Base-by-base conservation (phyloP, 2,797 vertebrate species). In the Pteropus rufus region DNA sequence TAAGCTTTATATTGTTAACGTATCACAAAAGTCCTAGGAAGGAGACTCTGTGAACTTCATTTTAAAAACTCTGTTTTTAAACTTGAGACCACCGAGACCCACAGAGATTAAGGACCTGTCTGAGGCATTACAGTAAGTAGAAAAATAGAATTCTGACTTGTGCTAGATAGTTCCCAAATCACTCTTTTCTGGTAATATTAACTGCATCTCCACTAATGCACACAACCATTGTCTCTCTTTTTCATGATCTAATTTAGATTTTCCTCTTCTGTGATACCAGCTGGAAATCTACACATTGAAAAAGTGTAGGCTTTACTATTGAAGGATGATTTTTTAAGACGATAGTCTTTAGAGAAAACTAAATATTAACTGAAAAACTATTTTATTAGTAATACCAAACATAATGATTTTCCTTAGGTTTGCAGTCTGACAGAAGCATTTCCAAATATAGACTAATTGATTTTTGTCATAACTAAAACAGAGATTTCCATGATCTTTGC, bases 361-460 rank as follows among this genome's bases (percentile, higher is more conserved):
- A 12, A 76, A n/a, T 83, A 70, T 85, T 97, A 82, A 84, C 44
- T 26, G 0, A 49, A 92, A 80, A 87, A 85, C 72, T 23, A 72
- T 92, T 97, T 80, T 87, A 92, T 93, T 93, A 91, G 64, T 54
- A 5, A 90, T 91, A 75, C 44, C 97, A 79, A 31, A 64, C 2
- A 62, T 97, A 98, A 97, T 95, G 89, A 97, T 92, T 97, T 85
- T 62, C 46, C 58, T 69, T 86, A 94, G 89, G 44, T 60, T 89
- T 96, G 83, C 2, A 94, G 75, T 65, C 46, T 67, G 49, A 2
- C 19, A 98, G 83, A 98, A 94, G 85, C 89, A 79, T 96, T 72
- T 97, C 72, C 81, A 95, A 96, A 97, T 97, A 96, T 23, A 97
- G 96, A 97, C 79, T 97, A 96, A 98, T 97, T 98, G 95, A 98